phyloP scores from a whole-genome alignment of 2,797 vertebrate genomes.

The Ciconia nigra region DNA sequence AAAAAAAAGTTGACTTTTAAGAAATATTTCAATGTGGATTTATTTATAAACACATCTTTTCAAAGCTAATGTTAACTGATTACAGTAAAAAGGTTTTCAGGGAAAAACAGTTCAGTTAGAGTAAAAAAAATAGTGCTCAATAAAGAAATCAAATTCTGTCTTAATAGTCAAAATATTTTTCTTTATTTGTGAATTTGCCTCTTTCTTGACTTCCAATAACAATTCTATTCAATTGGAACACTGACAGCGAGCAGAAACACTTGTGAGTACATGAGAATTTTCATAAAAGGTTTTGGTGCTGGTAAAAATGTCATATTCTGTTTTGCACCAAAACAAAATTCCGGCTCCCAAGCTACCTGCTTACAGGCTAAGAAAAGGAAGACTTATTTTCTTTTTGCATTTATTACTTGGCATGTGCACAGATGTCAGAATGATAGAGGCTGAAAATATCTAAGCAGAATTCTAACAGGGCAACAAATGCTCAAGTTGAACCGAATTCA shows the following conservation, averaged over 20 bases:
- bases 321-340: background rate
- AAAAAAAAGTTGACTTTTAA: constrained; percentile 12
- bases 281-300: background rate
- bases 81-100: background rate
- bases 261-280: background rate
- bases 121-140: background rate
- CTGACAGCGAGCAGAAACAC: background rate
- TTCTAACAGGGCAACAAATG: background rate
- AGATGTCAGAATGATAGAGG: background rate
- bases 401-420: background rate
- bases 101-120: background rate
- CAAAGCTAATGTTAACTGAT: background rate
- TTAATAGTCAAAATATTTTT: background rate
- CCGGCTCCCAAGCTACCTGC: background rate
- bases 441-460: background rate
- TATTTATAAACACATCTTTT: constrained; percentile 31
- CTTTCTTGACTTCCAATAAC: background rate
- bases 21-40: background rate
- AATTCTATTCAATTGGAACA: background rate
- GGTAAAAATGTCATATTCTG: background rate
- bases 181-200: background rate
- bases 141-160: background rate
- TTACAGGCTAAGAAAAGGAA: background rate
- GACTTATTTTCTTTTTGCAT: background rate
- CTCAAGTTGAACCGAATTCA: background rate